Evolutionary conservation across 2,888 invertebrate genomes (phyloP).

Genomic region (Tridacna gigas): DNA sequence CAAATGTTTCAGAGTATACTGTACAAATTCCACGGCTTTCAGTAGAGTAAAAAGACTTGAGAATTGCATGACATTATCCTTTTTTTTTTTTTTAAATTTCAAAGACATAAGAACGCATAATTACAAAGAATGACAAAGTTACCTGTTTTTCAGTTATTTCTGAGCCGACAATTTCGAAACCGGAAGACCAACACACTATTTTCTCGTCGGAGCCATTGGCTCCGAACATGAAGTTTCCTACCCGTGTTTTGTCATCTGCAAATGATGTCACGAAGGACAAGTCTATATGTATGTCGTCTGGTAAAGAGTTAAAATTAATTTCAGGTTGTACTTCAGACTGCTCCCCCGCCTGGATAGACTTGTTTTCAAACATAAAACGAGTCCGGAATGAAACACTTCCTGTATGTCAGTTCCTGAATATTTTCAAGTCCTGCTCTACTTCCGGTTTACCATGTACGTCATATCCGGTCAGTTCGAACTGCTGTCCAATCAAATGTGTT

Average conservation of each 20-base stretch:
- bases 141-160: no score
- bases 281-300: neutral
- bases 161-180: no score
- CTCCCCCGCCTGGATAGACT: slow-evolving; percentile 15
- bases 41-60: no score
- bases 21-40: no score
- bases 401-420: slow-evolving; percentile 39
- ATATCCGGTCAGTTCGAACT: slow-evolving; percentile 9
- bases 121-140: no score
- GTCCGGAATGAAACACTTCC: slow-evolving; percentile 18
- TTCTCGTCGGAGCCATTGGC: no score
- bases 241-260: neutral
- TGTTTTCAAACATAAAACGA: slow-evolving; percentile 11
- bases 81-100: no score
- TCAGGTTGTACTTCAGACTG: slow-evolving; percentile 15
- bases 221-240: no score
- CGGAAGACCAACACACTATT: no score
- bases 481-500: slow-evolving; percentile 13
- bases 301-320: neutral
- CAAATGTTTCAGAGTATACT: no score
- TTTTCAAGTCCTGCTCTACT: slow-evolving; percentile 24
- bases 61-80: no score
- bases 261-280: neutral
- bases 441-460: neutral
- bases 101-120: no score